Evolutionary conservation across 2,888 invertebrate species (phyloP), one percentile per base, ranked within the genome.

Genomic region (Chrysolina haemoptera): DNA sequence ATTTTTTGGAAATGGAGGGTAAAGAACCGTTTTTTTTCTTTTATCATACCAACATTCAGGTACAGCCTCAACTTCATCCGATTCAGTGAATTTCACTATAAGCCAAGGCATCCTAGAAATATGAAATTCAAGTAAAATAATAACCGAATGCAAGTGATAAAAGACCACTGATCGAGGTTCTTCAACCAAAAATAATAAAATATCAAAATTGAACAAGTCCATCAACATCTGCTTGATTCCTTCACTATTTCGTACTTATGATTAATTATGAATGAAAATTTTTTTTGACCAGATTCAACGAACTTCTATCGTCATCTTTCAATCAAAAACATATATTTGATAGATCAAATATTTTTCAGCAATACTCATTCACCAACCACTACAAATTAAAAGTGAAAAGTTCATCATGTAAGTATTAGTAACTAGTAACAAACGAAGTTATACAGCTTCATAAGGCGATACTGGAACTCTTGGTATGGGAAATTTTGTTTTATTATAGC

Each of bases 1-100:
- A 46, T n/a, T 46, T 46, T n/a, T 46, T n/a, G 46, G 46, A 46
- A 46, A 46, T 46, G 46, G 46, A 46, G 46, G 46, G 46, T 46
- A 46, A 46, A 46, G n/a, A 12, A 12, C 12, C 12, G 46, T 46
- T 46, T 46, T 46, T n/a, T 46, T 46, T 46, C 14, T 46, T 46
- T 46, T 12, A 12, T 46, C n/a, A n/a, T 46, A 46, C 46, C 46
- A 46, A 46, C 46, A 46, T 46, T 46, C 46, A 46, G n/a, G 46
- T 46, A 46, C 46, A 46, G 46, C 46, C 46, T 46, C 46, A 46
- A 46, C n/a, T 46, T 46, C 46, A 46, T 46, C 46, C n/a, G 46
- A 46, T 46, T 46, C 46, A n/a, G 46, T 46, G 46, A 46, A 46
- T 46, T 46, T 46, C 46, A 46, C 46, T 46, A 46, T 46, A 12